Conservation (phyloP, 2,888 invertebrate genomes). For the Helleia helle region DNA sequence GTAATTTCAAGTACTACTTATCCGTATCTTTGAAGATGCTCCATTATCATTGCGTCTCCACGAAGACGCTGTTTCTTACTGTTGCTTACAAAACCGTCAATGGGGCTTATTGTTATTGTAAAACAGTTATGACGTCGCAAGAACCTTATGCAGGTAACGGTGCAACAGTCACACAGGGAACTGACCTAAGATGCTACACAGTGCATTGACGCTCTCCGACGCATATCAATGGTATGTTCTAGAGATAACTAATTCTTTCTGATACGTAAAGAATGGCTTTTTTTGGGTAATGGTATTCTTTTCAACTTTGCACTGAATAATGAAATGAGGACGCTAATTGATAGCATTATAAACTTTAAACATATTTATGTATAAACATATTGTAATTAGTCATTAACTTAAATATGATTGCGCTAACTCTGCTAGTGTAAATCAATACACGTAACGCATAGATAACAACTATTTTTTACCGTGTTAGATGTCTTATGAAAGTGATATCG, state of each 20-base stretch:
- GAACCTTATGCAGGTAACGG: slow-evolving; percentile 41
- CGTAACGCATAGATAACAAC: too few relatives aligned
- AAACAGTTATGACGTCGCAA: not conserved
- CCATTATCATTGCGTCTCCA: not conserved
- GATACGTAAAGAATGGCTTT: too few relatives aligned
- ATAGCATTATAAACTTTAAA: too few relatives aligned
- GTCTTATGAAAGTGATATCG: too few relatives aligned
- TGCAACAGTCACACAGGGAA: slow-evolving; percentile 67
- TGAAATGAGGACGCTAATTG: too few relatives aligned
- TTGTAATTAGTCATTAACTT: too few relatives aligned
- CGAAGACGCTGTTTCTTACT: not conserved
- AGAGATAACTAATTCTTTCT: slow-evolving; percentile 66
- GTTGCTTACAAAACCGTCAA: not conserved
- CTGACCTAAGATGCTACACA: slow-evolving; percentile 70
- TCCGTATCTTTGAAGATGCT: not conserved
- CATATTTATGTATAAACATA: too few relatives aligned
- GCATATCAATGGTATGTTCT: slow-evolving; percentile 66
- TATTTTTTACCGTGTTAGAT: too few relatives aligned
- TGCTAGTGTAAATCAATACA: too few relatives aligned
- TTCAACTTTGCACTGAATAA: too few relatives aligned
- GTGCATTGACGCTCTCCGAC: slow-evolving; percentile 66
- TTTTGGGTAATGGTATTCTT: too few relatives aligned
- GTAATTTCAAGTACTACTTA: slow-evolving; percentile 41
- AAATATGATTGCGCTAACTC: too few relatives aligned
- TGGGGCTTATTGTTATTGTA: not conserved